A percentile compares a stretch with the other conserved stretches of the same genome.
Conservation (phyloP, 2,797 vertebrate species). For the Neopelma chrysocephalum region DNA sequence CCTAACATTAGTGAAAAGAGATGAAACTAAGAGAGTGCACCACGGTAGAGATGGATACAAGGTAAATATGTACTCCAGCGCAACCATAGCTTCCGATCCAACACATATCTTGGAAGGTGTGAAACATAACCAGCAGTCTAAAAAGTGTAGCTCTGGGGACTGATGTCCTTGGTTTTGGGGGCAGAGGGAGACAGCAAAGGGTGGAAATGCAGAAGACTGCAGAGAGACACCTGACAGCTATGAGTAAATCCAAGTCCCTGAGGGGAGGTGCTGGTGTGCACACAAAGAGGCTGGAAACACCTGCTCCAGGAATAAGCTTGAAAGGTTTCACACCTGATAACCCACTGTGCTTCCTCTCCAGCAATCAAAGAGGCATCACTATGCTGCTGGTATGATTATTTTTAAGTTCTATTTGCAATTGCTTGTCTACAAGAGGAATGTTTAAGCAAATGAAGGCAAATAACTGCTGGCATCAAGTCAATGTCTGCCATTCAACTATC, state of each 20-base stretch:
- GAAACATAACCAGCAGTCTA: neutral
- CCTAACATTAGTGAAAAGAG: neutral
- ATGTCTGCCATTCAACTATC: neutral
- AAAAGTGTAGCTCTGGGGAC: neutral
- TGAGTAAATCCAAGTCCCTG: neutral
- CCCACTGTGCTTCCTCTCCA: neutral
- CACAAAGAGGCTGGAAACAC: neutral
- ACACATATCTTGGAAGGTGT: neutral
- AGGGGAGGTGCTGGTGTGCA: neutral
- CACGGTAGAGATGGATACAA: neutral
- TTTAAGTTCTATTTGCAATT: neutral
- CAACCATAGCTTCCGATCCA: neutral
- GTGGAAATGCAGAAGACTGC: neutral
- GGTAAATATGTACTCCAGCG: neutral
- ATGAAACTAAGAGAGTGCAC: neutral
- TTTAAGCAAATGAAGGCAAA: neutral
- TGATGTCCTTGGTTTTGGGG: neutral
- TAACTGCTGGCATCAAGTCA: neutral
- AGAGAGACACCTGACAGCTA: neutral
- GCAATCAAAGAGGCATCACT: neutral
- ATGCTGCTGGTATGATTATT: neutral
- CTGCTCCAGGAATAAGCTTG: neutral
- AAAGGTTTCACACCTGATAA: neutral
- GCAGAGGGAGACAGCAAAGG: neutral
- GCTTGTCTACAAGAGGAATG: neutral